Evolutionary conservation across 37 sponge, comb jelly and placozoan genomes (phyloP), one percentile per base, ranked within the genome.

Genomic region (Mnemiopsis leidyi): DNA sequence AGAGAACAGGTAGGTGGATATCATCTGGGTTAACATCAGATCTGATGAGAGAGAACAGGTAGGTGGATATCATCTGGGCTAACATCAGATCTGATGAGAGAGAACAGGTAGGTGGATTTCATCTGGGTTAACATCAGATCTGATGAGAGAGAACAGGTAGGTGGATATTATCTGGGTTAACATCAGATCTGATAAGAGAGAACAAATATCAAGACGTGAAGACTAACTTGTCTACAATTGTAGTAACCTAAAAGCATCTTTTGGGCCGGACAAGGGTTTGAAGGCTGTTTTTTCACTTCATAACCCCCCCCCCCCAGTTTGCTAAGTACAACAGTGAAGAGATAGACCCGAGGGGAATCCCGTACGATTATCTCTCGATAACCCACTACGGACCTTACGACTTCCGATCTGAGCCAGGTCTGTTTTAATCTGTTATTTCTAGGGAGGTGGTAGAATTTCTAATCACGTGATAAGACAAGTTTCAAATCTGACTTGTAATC

Each of bases 361-460:
- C 75, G 5, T 71, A 71, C n/a, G 75, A 71, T 25, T 71, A 71
- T 18, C n/a, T 71, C n/a, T 71, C 75, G 3, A 71, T 71, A 7
- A 71, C 75, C 75, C 75, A 71, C 75, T 71, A 71, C 75, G 75
- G 75, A 23, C 75, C 75, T 71, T 71, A 71, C 75, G 75, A 71
- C 30, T 71, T 71, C 75, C 5, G 75, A 71, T 28, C 30, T n/a
- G 3, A 71, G 30, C 75, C 75, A 5, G 75, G 75, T 48, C 5
- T 5, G 61, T 48, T 48, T n/a, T n/a, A n/a, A n/a, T n/a, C n/a
- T n/a, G n/a, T n/a, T n/a, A n/a, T n/a, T n/a, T n/a, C n/a, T n/a
- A n/a, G n/a, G n/a, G n/a, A n/a, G n/a, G n/a, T n/a, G n/a, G n/a
- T n/a, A n/a, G n/a, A n/a, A n/a, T n/a, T n/a, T n/a, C n/a, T n/a